These are phyloP conservation scores for Tipula vernalis DNA, from an alignment of 2,888 invertebrate species.

Conservation along the genomic window DNA sequence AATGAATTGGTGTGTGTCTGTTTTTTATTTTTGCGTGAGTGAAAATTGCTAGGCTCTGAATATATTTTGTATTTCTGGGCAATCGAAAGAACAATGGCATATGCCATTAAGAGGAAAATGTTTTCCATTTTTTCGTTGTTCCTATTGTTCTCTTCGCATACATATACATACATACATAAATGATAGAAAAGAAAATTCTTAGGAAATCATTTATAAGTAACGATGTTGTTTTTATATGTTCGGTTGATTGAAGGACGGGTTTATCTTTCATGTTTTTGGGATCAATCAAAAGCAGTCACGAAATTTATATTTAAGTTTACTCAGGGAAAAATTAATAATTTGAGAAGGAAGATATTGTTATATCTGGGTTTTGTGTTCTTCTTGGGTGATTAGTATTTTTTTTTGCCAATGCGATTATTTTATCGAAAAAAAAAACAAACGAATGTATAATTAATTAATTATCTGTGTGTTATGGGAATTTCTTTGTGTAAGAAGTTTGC, in stretches of 20 bases:
- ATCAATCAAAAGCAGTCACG: neutral
- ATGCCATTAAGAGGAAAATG: neutral
- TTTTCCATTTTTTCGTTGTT: neutral
- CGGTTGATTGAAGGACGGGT: neutral
- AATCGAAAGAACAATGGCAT: neutral
- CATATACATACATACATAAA: too few species aligned
- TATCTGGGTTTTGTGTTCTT: neutral
- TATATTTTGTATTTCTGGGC: neutral
- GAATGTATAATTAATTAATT: neutral
- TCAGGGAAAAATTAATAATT: neutral
- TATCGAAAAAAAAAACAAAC: neutral
- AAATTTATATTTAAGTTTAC: neutral
- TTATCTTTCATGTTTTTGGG: neutral
- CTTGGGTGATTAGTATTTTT: neutral
- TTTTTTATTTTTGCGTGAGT: neutral
- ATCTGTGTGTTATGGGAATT: neutral
- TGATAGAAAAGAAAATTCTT: neutral
- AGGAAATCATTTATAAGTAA: neutral
- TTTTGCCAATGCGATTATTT: neutral
- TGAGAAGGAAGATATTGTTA: neutral
- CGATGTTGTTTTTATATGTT: neutral
- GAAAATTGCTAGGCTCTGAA: neutral
- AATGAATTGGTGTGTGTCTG: neutral
- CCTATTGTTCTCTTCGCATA: too few species aligned
- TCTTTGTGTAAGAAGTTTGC: too few species aligned